Evolutionary conservation across 53 echinoderm and acorn worm genomes (phyloP), one percentile per base, ranked within the genome.

Genomic region (Patiria pectinifera): DNA sequence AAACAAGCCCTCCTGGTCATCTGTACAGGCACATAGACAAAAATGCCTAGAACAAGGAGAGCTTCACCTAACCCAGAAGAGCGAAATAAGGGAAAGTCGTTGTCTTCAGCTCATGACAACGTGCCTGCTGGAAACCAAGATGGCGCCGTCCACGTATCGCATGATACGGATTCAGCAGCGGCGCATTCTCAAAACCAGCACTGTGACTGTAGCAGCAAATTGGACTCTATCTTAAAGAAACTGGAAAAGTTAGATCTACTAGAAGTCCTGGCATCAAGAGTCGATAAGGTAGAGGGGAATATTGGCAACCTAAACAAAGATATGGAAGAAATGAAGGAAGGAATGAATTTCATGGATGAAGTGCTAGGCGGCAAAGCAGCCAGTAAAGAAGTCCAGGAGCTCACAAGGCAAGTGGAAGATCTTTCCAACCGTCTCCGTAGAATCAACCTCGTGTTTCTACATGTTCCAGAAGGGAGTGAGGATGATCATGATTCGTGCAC

Each of bases 381-480:
- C 3, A 49, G 82, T 22, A 21, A 82, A 82, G 82, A 58, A 24
- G 82, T 82, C 19, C 4, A 21, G 21, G 59, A 82, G 82, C 82
- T 82, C 21, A 82, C 11, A 59, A 82, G n/a, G n/a, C n/a, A n/a
- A n/a, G n/a, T n/a, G n/a, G n/a, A n/a, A n/a, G n/a, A n/a, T n/a
- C n/a, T n/a, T n/a, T 82, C 59, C 43, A 85, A 85, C 6, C 66
- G 45, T 3, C 85, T 85, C 0, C 66, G 66, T 26, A 66, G 70
- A 63, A 85, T 63, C 19, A 84, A 62, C 62, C 61, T 59, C 53
- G 76, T 76, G 43, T 84, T 84, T 62, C 11, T 61, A 2, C 60
- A 62, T 83, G 22, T 84, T 23, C 84, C 59, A 62, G 84, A 84
- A 62, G 84, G 84, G 22, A 62, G 59, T 62, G 84, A 84, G 84